Conservation (phyloP, 2,888 invertebrate species). For the Cosmia trapezina region DNA sequence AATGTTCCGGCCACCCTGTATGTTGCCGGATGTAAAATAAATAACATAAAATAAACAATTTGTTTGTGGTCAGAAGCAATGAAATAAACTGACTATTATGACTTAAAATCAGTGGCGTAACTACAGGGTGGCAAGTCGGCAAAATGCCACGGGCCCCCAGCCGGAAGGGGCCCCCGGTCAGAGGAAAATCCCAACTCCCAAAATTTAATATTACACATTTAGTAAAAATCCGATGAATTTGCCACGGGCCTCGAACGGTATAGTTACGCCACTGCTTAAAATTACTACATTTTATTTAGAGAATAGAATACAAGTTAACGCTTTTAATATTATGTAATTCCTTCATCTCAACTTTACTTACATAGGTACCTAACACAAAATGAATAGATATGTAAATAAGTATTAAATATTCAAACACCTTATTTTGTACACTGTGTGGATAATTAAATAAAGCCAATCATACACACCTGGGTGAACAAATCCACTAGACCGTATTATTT, state of each 20-base stretch:
- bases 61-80: constrained; percentile 5
- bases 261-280: too few species aligned
- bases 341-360: constrained; percentile 9
- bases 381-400: constrained; percentile 19
- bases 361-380: constrained; percentile 34
- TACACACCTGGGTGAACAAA: constrained; percentile 56
- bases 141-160: too few species aligned
- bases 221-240: too few species aligned
- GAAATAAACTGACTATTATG: background rate
- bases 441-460: constrained; percentile 16
- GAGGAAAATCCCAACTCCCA: too few species aligned
- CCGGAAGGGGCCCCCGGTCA: too few species aligned
- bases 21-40: background rate
- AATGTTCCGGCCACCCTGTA: too few species aligned
- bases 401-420: background rate
- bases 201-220: too few species aligned
- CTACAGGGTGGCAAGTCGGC: too few species aligned
- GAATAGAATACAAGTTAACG: background rate
- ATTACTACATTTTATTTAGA: background rate
- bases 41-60: background rate
- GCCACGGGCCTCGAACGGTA: too few species aligned
- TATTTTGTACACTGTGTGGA: background rate
- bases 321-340: background rate
- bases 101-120: too few species aligned
- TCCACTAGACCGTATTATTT: constrained; percentile 27